phyloP scores from a whole-genome alignment of 2,888 invertebrate species.

The Lithophane ornitopus region DNA sequence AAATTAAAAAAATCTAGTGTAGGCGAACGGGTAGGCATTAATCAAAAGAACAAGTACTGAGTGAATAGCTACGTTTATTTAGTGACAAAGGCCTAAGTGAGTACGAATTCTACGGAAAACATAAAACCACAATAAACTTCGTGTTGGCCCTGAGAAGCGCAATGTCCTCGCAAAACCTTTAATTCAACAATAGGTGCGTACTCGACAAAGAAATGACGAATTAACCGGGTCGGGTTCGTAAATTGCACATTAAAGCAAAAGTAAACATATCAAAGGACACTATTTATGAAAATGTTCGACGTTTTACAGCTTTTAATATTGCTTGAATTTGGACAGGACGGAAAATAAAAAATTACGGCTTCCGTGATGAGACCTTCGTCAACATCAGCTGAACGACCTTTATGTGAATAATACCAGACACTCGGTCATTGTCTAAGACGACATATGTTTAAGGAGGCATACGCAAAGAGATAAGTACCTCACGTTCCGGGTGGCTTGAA shows the following conservation, averaged over 20 bases:
- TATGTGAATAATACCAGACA: constrained; percentile 58
- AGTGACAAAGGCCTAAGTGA: constrained; percentile 63
- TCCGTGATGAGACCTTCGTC: constrained; percentile 77
- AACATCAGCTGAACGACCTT: constrained; percentile 69
- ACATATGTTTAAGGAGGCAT: constrained; percentile 12
- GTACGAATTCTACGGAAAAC: constrained; percentile 71
- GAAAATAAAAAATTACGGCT: constrained; percentile 77
- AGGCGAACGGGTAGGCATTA: constrained; percentile 50
- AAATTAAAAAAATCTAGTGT: constrained; percentile 39
- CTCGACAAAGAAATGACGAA: constrained; percentile 78
- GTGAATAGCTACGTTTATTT: constrained; percentile 37
- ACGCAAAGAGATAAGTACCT: constrained; percentile 17
- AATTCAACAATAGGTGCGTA: constrained; percentile 78
- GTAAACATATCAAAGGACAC: constrained; percentile 58
- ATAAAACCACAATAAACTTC: constrained; percentile 74
- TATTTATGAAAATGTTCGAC: constrained; percentile 45
- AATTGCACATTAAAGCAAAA: constrained; percentile 50
- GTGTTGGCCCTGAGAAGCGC: constrained; percentile 75
- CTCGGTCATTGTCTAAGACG: constrained; percentile 66
- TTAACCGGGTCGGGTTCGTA: constrained; percentile 61
- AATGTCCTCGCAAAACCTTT: constrained; percentile 74
- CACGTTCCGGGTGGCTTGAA: constrained; percentile 36
- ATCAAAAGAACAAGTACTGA: constrained; percentile 41
- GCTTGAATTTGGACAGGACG: constrained; percentile 72
- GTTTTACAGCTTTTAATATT: constrained; percentile 68